Evolutionary conservation across 2,888 invertebrate genomes (phyloP), one percentile per base, ranked within the genome.

Genomic region (Pseudococcus longispinus): DNA sequence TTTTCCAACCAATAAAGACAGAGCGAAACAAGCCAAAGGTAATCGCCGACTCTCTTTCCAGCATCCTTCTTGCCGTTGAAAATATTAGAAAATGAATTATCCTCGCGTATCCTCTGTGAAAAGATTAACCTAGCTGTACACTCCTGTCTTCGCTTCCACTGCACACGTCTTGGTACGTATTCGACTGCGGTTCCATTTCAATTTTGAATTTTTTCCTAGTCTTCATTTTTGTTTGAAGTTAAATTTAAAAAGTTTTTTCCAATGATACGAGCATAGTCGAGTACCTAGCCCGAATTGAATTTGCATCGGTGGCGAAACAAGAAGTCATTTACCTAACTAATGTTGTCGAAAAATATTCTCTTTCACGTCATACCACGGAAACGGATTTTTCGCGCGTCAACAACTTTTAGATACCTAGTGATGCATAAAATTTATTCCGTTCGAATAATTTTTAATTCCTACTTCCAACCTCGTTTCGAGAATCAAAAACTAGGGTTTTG

Each of bases 281-380:
- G n/a, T 37, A 80, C 42, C n/a, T 6, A 37, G 32, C 13, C n/a
- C 18, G 77, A 80, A 42, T n/a, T 42, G 42, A 80, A 80, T 80
- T 80, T 42, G 42, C 77, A 80, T 80, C 18, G 42, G 20, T 80
- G 77, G 20, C 23, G 77, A 80, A 42, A 42, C 42, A 80, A 37
- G 20, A 20, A 80, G 42, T 80, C 77, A 42, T 80, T 80, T 23
- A 80, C 77, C 77, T 60, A 15, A 42, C 42, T 80, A 80, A 80
- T 80, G 23, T 77, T 18, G 70, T 18, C 42, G 42, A 80, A 80
- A 80, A 80, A 80, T 80, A 42, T 20, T 42, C 9, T 70, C 29
- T 70, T 70, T 70, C 20, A 70, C 70, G 26, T 29, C 29, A 29
- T 29, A 29, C 29, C 8, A 18, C 18, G 29, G 26, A 70, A 70